A percentile compares a stretch with the other conserved stretches of the same genome.
Conservation (phyloP, 2,888 invertebrate genomes). For the Cataglyphis altisquamis region DNA sequence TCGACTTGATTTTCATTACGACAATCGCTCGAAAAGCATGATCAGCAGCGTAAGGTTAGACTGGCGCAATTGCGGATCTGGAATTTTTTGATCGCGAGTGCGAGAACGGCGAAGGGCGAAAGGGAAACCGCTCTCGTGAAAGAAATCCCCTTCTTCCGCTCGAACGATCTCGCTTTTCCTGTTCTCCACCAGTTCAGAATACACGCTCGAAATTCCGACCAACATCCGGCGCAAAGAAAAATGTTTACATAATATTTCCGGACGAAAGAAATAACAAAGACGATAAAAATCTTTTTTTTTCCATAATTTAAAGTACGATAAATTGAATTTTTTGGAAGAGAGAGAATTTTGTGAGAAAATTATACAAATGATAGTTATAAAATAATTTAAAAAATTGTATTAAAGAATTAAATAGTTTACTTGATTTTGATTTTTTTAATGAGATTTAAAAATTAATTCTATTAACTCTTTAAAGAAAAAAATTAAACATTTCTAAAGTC, state of each 20-base stretch:
- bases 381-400: background rate
- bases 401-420: background rate
- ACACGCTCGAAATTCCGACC: conserved; percentile 13
- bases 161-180: conserved; percentile 67
- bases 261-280: background rate
- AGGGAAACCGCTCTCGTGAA: conserved; percentile 68
- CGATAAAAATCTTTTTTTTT: background rate
- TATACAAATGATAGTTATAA: too few species aligned
- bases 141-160: conserved; percentile 66
- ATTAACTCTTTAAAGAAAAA: background rate
- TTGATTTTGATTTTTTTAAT: background rate
- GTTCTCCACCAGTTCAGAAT: conserved; percentile 29
- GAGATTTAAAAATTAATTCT: background rate
- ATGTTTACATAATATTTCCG: conserved; percentile 41
- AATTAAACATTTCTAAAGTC: background rate
- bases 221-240: conserved; percentile 23
- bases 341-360: background rate
- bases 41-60: background rate
- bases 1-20: conserved; percentile 19
- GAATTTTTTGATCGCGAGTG: conserved; percentile 66
- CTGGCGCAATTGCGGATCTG: conserved; percentile 75
- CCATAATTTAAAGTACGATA: background rate
- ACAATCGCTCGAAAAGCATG: conserved; percentile 30
- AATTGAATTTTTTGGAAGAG: background rate
- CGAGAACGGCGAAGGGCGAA: conserved; percentile 76